Conservation (phyloP, 1,140 invertebrate genomes). For the Zaprionus capensis region DNA sequence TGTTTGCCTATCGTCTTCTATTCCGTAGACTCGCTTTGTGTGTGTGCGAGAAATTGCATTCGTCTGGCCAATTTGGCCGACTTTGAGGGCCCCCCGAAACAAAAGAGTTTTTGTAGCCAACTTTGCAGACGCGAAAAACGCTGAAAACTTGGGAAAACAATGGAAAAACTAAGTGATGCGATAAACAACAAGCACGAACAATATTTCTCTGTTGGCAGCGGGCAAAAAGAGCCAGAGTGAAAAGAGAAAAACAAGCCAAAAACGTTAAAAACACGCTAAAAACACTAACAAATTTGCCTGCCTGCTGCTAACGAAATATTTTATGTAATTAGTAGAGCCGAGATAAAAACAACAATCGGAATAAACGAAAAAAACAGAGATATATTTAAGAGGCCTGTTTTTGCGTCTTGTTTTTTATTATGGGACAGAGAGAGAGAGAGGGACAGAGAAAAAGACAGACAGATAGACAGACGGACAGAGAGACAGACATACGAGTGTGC, state of each 20-base stretch:
- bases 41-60: conserved; percentile 36
- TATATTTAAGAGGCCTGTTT: conserved; percentile 61
- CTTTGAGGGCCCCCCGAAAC: conserved; percentile 29
- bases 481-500: conserved; percentile 30
- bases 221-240: not conserved
- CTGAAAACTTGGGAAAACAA: conserved; percentile 50
- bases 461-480: not conserved
- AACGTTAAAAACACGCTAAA: conserved; percentile 32
- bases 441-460: no score
- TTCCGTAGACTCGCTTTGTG: conserved; percentile 23
- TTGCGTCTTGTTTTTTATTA: conserved; percentile 59
- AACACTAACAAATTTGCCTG: conserved; percentile 21
- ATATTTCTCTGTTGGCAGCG: conserved; percentile 15
- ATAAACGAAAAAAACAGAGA: conserved; percentile 38
- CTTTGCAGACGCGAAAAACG: conserved; percentile 57
- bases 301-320: conserved; percentile 50
- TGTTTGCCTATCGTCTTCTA: conserved; percentile 16
- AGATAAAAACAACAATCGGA: conserved; percentile 47
- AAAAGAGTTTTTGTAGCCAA: conserved; percentile 47
- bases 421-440: conserved; percentile 5
- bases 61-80: conserved; percentile 51
- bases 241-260: conserved; percentile 9
- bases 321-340: conserved; percentile 61
- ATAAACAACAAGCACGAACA: conserved; percentile 51
- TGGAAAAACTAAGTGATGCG: conserved; percentile 47